Evolutionary conservation across 2,888 invertebrate species (phyloP), one percentile per base, ranked within the genome.

Genomic region (Oasisia sp.): DNA sequence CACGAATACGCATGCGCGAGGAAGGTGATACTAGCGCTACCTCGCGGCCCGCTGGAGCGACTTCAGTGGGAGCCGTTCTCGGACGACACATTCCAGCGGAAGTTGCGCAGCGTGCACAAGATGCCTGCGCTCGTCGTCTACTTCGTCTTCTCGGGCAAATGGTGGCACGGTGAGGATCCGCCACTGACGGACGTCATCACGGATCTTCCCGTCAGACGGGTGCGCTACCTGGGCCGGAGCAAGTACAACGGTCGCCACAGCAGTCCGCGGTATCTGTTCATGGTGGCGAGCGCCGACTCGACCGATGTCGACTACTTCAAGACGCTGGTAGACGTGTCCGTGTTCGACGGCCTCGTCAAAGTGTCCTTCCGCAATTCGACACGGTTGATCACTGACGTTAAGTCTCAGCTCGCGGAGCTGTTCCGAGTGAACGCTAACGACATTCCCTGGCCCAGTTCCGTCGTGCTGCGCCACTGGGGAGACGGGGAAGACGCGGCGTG

Each of bases 21-120:
- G 19, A 91, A 92, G 14, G 93, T 93, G 90, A 89, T 93, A n/a
- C 58, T 93, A 58, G 93, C 93, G 12, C 32, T 93, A n/a, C 93
- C 93, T 32, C 92, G 90, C 27, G 32, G 32, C 32, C 92, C 93
- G 8, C 91, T 93, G 45, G 14, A 91, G 89, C 7, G 50, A 0
- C 12, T 93, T 9, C 56, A 90, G n/a, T 93, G 93, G 93, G 32
- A 19, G n/a, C 92, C 90, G 27, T 74, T 92, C n/a, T 89, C 92
- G 19, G 91, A 91, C 3, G 19, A 91, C 27, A 38, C 27, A 3
- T 90, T 38, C 12, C 44, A 32, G 90, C 58, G 91, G 19, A 50
- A 92, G 27, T 3, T 93, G n/a, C 32, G 32, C 5, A 90, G 38
- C 89, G 91, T 93, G 38, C 91, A 92, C 32, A 32, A 91, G 8